Conservation (phyloP, 2,888 invertebrate genomes). For the Heliconius sara region DNA sequence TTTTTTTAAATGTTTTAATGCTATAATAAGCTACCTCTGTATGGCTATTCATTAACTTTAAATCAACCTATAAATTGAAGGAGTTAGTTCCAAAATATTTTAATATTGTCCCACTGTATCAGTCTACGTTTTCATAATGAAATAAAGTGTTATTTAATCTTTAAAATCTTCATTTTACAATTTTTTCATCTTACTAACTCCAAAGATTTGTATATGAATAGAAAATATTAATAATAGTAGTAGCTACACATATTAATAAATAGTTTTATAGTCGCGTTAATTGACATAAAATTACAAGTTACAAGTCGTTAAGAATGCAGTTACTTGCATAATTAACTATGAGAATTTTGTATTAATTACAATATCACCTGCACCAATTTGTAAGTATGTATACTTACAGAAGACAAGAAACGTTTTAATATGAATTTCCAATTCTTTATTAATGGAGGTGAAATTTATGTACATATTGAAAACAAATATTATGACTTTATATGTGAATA, state of each 20-base stretch:
- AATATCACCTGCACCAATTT: conserved; percentile 14
- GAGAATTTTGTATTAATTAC: conserved; percentile 2
- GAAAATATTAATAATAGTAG: no score
- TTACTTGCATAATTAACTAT: conserved; percentile 8
- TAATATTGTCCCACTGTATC: no score
- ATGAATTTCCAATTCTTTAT: neutral
- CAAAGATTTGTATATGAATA: neutral
- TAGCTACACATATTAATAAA: conserved; percentile 5
- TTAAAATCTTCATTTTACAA: neutral
- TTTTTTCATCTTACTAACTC: no score
- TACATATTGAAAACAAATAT: neutral
- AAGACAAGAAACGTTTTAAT: neutral
- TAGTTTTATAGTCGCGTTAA: neutral
- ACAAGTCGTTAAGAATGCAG: conserved; percentile 5
- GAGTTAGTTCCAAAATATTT: neutral
- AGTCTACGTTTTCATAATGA: no score
- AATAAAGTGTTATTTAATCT: no score
- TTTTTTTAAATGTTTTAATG: conserved; percentile 1
- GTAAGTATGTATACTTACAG: neutral
- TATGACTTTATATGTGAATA: neutral
- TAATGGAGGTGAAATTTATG: neutral
- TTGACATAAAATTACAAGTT: conserved; percentile 5
- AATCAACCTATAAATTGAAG: neutral
- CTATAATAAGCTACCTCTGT: neutral
- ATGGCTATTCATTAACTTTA: neutral